These are phyloP conservation scores for Tachycineta bicolor DNA, from an alignment of 2,113 vertebrate species.

Conservation along the genomic window DNA sequence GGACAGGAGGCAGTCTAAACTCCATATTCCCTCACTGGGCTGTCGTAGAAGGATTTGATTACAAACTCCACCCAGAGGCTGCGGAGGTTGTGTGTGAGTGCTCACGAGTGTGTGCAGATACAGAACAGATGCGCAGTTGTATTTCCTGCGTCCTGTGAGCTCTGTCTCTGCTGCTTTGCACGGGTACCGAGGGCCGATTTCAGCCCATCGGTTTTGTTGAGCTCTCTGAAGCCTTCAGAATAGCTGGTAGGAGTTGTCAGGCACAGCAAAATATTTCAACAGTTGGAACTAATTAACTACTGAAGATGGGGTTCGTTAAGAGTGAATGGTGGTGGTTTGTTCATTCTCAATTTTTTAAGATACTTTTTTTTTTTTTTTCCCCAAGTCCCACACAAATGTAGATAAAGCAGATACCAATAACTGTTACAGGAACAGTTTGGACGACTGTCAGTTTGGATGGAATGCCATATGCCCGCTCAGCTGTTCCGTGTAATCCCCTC, in stretches of 20 bases:
- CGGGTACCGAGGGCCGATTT: background rate
- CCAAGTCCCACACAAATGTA: background rate
- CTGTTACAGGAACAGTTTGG: background rate
- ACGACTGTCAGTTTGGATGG: background rate
- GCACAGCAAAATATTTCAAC: background rate
- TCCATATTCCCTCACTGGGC: accelerated
- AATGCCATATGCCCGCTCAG: background rate
- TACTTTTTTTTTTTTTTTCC: no score
- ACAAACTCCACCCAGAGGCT: no score
- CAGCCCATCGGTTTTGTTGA: accelerated
- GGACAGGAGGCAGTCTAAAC: background rate
- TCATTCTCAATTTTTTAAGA: background rate
- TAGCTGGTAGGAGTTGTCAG: background rate
- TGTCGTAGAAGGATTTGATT: background rate
- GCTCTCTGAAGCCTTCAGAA: background rate
- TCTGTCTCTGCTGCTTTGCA: background rate
- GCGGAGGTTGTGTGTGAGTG: background rate
- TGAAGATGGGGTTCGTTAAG: background rate
- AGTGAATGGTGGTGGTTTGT: background rate
- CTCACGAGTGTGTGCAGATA: accelerated
- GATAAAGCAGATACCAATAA: background rate
- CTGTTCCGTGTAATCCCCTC: background rate
- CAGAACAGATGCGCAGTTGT: accelerated
- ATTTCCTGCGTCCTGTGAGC: background rate
- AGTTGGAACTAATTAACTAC: background rate